Base-by-base conservation (phyloP, 2,888 invertebrate genomes). In the Leptopilina syphax region DNA sequence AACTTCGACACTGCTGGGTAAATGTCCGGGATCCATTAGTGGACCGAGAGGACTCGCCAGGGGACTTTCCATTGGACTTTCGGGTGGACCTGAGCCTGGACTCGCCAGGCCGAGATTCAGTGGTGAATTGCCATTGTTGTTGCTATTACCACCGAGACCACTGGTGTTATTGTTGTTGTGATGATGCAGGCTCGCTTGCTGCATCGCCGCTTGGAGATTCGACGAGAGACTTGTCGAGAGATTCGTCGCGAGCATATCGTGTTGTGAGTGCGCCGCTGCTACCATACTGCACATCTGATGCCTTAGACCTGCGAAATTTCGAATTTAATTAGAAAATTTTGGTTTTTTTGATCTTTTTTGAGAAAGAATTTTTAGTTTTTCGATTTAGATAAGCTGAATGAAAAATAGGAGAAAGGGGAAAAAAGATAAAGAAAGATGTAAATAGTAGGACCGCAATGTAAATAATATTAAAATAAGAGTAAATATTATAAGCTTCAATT, bases 221-320 rank as follows among this genome's bases (percentile, higher is more conserved):
- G 88, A 87, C 80, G 90, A 89, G 79, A 91, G 90, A 54, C 88
- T 94, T 92, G 94, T 93, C 90, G 93, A 93, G 89, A 92, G 86
- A 85, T 85, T 91, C 84, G 89, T 92, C 87, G 87, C 92, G 57
- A 87, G 80, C 88, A 89, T 93, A 92, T 90, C 94, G 93, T 90
- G 93, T 93, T 91, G 91, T 24, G 92, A 91, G 70, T 92, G 92
- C 5, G 92, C 92, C 6, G 95, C 95, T 0, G 96, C 96, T 80
- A 95, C 95, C 95, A 96, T 95, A 92, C 95, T 95, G 94, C 96
- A 96, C 96, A 97, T 96, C 92, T 97, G 97, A 86, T 97, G 97
- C 77, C 97, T 94, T 80, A 97, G 93, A 66, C 96, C 92, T 92
- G 50, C 50, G 85, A 18, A 73, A 50, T 50, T 50, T 50, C 50